Percentiles rank a stretch among this genome's conserved stretches.
phyloP scores from a whole-genome alignment of 2,797 vertebrate genomes.

The Lagorchestes hirsutus region DNA sequence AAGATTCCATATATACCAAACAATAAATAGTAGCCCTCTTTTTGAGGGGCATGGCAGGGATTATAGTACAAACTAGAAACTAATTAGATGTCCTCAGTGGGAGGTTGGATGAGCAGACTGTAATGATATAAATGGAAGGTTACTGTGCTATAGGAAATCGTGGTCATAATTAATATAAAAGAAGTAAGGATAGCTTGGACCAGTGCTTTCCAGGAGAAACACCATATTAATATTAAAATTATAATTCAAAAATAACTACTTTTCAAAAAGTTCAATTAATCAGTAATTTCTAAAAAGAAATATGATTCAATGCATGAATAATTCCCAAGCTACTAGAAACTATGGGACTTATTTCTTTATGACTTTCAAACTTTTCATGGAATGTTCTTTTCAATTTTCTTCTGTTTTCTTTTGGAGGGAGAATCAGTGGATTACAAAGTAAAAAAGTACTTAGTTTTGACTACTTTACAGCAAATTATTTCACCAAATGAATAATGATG shows the following conservation, averaged over 20 bases:
- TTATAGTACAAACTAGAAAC: neutral
- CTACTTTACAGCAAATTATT: neutral
- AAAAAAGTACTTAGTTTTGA: neutral
- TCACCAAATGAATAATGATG: neutral
- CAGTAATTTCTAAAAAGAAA: neutral
- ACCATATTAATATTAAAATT: neutral
- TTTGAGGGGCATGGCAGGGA: neutral
- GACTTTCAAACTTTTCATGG: neutral
- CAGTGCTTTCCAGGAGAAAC: neutral
- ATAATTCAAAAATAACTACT: neutral
- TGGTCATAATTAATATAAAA: neutral
- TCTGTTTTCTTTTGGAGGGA: neutral
- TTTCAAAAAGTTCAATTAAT: neutral
- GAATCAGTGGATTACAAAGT: neutral
- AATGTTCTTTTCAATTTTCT: neutral
- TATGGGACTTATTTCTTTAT: neutral
- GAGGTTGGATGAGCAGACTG: neutral
- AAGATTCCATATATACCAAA: neutral
- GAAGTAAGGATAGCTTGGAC: neutral
- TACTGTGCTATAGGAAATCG: neutral
- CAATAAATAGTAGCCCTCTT: neutral
- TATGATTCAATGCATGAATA: neutral
- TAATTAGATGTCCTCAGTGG: neutral
- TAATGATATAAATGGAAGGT: neutral
- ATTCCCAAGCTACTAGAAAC: neutral